These are phyloP conservation scores for Gracilinanus agilis DNA, from an alignment of 2,113 vertebrate species.

Conservation along the genomic window DNA sequence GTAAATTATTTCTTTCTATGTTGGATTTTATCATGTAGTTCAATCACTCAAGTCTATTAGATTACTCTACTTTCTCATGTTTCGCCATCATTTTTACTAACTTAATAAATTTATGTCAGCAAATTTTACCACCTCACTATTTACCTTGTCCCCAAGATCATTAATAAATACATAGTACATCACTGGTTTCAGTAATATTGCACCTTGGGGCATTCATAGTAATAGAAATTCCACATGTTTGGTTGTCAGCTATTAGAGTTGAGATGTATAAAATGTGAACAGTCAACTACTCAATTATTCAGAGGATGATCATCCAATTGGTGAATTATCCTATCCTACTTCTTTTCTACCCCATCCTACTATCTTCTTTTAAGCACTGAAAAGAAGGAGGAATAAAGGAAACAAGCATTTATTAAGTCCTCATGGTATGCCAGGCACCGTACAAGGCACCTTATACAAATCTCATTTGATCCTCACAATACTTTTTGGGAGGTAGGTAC, in stretches of 20 bases:
- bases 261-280: neutral
- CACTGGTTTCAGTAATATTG: fast-evolving
- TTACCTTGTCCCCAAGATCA: neutral
- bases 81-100: slow-evolving; percentile 45
- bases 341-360: neutral
- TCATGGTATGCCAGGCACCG: neutral
- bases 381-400: neutral
- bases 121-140: neutral
- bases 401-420: neutral
- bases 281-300: neutral
- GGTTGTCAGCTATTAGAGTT: too few species aligned
- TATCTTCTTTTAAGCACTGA: neutral
- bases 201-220: too few species aligned
- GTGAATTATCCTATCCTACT: neutral
- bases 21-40: slow-evolving; percentile 41
- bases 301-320: neutral
- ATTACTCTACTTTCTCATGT: neutral
- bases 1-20: slow-evolving; percentile 21
- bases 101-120: slow-evolving; percentile 33
- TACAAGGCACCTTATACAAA: neutral
- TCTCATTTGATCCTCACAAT: neutral
- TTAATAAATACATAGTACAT: neutral
- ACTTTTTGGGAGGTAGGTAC: neutral
- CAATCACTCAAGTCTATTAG: neutral
- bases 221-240: neutral